A percentile compares a stretch with the other conserved stretches of the same genome.
phyloP scores from a whole-genome alignment of 2,113 vertebrate species.

The Heliornis fulica region DNA sequence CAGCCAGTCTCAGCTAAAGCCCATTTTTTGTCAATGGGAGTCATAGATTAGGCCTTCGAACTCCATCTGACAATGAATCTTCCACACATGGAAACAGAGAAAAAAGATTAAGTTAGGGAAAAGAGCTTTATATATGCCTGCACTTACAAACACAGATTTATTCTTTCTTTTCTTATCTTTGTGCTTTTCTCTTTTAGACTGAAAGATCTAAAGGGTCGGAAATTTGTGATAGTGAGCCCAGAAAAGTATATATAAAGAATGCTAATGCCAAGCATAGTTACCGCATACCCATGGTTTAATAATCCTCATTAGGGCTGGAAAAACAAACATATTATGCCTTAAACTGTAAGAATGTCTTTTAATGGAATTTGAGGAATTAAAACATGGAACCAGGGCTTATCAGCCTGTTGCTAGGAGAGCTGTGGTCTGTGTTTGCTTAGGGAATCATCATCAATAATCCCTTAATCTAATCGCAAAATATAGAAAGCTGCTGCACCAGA shows the following conservation, averaged over 20 bases:
- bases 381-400: slow-evolving; percentile 25
- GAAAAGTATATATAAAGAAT: background rate
- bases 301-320: slow-evolving; percentile 49
- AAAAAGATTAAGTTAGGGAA: slow-evolving; percentile 1
- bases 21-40: slow-evolving; percentile 37
- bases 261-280: slow-evolving; percentile 8
- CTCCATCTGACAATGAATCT: background rate
- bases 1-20: slow-evolving; percentile 1
- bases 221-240: background rate
- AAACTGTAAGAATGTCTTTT: slow-evolving; percentile 33
- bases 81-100: background rate
- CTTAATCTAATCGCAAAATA: slow-evolving; percentile 62
- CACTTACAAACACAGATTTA: slow-evolving; percentile 8
- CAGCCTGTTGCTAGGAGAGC: slow-evolving; percentile 52
- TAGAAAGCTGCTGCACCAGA: slow-evolving; percentile 31
- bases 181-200: slow-evolving; percentile 13
- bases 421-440: background rate
- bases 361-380: slow-evolving; percentile 68
- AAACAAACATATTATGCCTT: slow-evolving; percentile 60
- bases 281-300: background rate
- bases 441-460: slow-evolving; percentile 61
- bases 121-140: slow-evolving; percentile 27
- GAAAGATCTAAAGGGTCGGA: slow-evolving; percentile 7
- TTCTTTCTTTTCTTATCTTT: slow-evolving; percentile 16
- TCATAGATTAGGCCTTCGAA: background rate